Conservation (phyloP, 1,140 invertebrate genomes). For the Ladona fulva region DNA sequence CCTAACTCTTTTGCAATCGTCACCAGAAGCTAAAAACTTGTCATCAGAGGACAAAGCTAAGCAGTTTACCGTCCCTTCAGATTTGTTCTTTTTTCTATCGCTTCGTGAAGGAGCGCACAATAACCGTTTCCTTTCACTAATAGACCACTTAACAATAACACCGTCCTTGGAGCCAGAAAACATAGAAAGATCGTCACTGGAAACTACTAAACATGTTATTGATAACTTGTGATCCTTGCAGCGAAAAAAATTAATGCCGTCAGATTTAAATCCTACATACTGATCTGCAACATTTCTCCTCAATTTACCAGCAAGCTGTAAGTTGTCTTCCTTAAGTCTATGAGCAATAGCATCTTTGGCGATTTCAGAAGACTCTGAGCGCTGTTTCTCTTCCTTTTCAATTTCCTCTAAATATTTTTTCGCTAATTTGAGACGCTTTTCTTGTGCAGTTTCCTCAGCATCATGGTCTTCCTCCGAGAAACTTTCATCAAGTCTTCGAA, state of each 20-base stretch:
- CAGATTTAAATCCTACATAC: constrained; percentile 42
- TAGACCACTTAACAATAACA: constrained; percentile 73
- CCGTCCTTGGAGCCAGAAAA: constrained; percentile 85
- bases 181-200: constrained; percentile 59
- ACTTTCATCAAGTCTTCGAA: constrained; percentile 34
- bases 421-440: constrained; percentile 78
- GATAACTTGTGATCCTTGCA: constrained; percentile 65
- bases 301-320: constrained; percentile 75
- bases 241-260: constrained; percentile 44
- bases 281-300: constrained; percentile 60
- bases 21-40: constrained; percentile 77
- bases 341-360: constrained; percentile 57
- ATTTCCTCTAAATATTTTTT: constrained; percentile 84
- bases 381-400: constrained; percentile 58
- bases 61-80: constrained; percentile 44
- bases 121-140: constrained; percentile 39
- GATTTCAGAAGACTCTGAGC: constrained; percentile 53
- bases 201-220: constrained; percentile 74
- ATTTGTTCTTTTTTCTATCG: constrained; percentile 33
- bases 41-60: constrained; percentile 75
- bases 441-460: constrained; percentile 71
- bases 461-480: constrained; percentile 51
- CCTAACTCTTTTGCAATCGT: constrained; percentile 63
- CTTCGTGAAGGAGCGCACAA: constrained; percentile 31
- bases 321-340: constrained; percentile 68